phyloP scores from a whole-genome alignment of 2,113 vertebrate genomes.

The Gambusia holbrooki region DNA sequence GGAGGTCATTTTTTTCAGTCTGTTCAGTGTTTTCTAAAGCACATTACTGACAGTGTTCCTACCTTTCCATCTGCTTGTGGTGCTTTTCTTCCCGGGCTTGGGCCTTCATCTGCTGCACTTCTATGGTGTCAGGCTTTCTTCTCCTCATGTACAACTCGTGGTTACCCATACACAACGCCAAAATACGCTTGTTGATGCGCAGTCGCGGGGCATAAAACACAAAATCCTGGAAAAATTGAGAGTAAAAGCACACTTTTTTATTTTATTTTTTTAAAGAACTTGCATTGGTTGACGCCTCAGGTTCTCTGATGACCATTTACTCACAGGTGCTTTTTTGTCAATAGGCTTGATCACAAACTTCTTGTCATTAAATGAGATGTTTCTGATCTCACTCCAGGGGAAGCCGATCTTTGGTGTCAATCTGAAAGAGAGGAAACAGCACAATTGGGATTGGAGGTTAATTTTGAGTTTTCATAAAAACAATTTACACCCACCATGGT shows the following conservation, averaged over 20 bases:
- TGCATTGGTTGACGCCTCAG: not conserved
- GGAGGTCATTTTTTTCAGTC: too few species aligned
- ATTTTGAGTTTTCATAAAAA: not conserved
- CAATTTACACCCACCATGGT: not conserved
- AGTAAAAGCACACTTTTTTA: too few species aligned
- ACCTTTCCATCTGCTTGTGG: conserved; percentile 98
- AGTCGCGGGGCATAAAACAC: conserved; percentile 96
- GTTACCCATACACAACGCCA: conserved; percentile 98
- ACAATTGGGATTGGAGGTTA: not conserved
- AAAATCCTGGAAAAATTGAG: conserved; percentile 85
- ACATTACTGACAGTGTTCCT: not conserved
- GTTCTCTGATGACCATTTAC: conserved; percentile 28
- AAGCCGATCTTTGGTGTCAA: conserved; percentile 98
- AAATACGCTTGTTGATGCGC: conserved; percentile 96
- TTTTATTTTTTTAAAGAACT: not conserved
- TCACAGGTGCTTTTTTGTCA: conserved; percentile 98
- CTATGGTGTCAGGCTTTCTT: conserved; percentile 97
- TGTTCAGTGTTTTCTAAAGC: too few species aligned
- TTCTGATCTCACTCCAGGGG: conserved; percentile 98
- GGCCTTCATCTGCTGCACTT: conserved; percentile 99
- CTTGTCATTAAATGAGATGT: conserved; percentile 99
- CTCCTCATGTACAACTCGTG: conserved; percentile 98
- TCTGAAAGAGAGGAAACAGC: conserved; percentile 64
- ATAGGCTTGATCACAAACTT: conserved; percentile 99
- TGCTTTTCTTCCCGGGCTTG: conserved; percentile 98